Conservation (phyloP, 2,797 vertebrate genomes). For the Siniperca obscura region DNA sequence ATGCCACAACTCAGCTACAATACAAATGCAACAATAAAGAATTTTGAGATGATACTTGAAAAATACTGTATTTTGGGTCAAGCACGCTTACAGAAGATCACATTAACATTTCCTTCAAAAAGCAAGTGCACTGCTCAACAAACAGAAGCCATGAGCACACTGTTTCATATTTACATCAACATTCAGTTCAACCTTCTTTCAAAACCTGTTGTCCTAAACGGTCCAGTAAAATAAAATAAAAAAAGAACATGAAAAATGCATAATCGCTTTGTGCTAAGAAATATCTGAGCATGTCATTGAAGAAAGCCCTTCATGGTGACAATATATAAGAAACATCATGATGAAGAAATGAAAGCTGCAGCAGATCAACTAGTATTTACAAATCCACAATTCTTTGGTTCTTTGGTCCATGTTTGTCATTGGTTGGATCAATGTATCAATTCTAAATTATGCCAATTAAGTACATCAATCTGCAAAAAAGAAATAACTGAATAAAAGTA, state of each 20-base stretch:
- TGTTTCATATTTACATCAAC: conserved; percentile 46
- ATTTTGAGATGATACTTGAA: conserved; percentile 43
- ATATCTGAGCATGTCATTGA: neutral
- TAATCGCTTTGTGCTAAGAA: conserved; percentile 44
- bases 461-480: neutral
- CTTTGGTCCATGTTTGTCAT: conserved; percentile 10
- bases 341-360: conserved; percentile 15
- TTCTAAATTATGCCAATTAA: neutral
- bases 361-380: conserved; percentile 13
- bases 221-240: neutral
- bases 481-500: neutral
- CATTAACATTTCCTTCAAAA: conserved; percentile 59
- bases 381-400: conserved; percentile 21
- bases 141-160: conserved; percentile 25
- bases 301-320: conserved; percentile 50
- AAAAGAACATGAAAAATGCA: conserved; percentile 3
- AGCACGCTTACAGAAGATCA: conserved; percentile 47
- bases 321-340: neutral
- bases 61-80: conserved; percentile 63
- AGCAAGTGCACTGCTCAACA: conserved; percentile 20
- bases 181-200: conserved; percentile 39
- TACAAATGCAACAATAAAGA: neutral
- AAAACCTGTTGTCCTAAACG: neutral
- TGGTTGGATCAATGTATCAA: neutral
- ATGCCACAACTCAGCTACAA: neutral